These are phyloP conservation scores for Abscondita cerata DNA, from an alignment of 2,888 invertebrate species.

Conservation along the genomic window DNA sequence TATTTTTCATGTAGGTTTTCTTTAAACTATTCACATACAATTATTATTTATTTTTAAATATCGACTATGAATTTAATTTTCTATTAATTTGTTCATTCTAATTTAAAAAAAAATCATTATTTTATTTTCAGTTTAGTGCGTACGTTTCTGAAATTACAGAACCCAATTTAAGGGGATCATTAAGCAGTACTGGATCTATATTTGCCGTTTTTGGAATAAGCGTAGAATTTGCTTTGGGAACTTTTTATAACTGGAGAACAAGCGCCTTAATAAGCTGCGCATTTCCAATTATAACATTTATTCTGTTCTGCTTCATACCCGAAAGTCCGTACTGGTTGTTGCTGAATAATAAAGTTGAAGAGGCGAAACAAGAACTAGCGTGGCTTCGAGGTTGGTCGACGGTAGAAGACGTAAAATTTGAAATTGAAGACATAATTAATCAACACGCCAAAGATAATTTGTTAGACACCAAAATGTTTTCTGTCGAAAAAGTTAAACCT, in stretches of 20 bases:
- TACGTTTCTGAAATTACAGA: conserved; percentile 86
- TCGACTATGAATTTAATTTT: no score
- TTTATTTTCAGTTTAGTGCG: conserved; percentile 68
- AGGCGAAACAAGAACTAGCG: conserved; percentile 73
- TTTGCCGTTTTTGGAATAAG: conserved; percentile 79
- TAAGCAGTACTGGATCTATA: conserved; percentile 77
- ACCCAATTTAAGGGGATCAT: conserved; percentile 76
- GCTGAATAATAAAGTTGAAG: conserved; percentile 67
- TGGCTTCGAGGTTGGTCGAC: conserved; percentile 83
- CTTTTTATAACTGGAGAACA: conserved; percentile 73
- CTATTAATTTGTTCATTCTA: no score
- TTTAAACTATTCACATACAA: no score
- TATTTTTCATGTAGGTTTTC: no score
- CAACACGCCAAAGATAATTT: background rate
- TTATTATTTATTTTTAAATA: no score
- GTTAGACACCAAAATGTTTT: no score
- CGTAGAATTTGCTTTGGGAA: conserved; percentile 76
- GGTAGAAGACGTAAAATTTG: background rate
- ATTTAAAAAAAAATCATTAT: no score
- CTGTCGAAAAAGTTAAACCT: conserved; percentile 63
- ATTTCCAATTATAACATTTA: conserved; percentile 70
- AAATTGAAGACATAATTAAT: background rate
- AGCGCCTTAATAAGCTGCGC: conserved; percentile 71
- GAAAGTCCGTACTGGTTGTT: conserved; percentile 85
- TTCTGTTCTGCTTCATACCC: conserved; percentile 74